A percentile compares a stretch with the other conserved stretches of the same genome.
Conservation (phyloP, 1,140 invertebrate species). For the Pogonomyrmex barbatus region DNA sequence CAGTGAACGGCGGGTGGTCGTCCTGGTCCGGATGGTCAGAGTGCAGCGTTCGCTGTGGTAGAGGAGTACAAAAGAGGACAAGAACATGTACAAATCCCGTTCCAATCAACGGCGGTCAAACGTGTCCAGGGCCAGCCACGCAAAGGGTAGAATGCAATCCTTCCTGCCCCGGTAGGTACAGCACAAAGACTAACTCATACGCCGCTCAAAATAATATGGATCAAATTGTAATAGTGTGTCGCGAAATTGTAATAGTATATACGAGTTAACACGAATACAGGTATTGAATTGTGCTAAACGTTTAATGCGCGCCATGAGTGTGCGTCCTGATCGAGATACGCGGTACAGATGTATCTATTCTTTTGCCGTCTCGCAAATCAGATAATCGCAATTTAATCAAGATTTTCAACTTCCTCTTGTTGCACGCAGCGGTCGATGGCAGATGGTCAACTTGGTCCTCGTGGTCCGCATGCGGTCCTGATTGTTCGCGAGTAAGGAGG, state of each 20-base stretch:
- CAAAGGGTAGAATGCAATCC: conserved; percentile 93
- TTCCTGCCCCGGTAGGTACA: conserved; percentile 92
- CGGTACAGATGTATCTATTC: conserved; percentile 46
- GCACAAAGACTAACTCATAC: conserved; percentile 34
- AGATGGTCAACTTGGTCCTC: conserved; percentile 95
- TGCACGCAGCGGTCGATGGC: conserved; percentile 85
- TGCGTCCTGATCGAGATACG: conserved; percentile 18
- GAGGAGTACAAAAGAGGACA: conserved; percentile 92
- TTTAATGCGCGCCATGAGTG: not conserved
- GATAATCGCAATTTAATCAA: conserved; percentile 73
- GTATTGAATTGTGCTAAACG: not conserved
- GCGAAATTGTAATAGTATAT: conserved; percentile 18
- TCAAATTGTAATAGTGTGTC: conserved; percentile 12
- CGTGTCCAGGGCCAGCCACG: conserved; percentile 92
- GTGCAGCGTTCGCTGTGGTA: conserved; percentile 89
- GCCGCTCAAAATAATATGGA: conserved; percentile 27
- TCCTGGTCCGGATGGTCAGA: conserved; percentile 95
- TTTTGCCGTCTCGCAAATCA: conserved; percentile 36
- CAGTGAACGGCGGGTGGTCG: conserved; percentile 94
- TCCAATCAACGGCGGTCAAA: conserved; percentile 94
- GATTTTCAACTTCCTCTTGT: conserved; percentile 69
- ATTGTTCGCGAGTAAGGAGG: conserved; percentile 93
- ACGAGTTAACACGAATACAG: not conserved
- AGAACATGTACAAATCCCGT: conserved; percentile 95
- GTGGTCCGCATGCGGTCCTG: conserved; percentile 94